These are phyloP conservation scores for Cyprinella venusta DNA, from an alignment of 2,797 vertebrate genomes.

Conservation along the genomic window DNA sequence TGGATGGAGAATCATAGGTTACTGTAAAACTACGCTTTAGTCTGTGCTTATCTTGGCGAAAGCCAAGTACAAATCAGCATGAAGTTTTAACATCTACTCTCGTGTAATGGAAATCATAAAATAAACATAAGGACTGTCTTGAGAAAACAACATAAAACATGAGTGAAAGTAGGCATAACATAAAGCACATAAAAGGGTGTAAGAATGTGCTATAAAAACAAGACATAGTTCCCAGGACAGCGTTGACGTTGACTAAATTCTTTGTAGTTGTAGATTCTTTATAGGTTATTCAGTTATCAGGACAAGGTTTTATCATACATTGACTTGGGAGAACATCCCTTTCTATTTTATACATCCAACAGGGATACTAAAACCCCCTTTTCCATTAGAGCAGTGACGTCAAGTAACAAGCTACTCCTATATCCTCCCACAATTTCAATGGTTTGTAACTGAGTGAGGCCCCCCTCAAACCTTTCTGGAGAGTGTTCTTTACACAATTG, in stretches of 20 bases:
- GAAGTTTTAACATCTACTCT: too few relatives aligned
- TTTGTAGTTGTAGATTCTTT: neutral
- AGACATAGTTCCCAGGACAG: conserved; percentile 18
- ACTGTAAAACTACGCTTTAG: too few relatives aligned
- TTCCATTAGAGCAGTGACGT: conserved; percentile 1
- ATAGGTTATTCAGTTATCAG: neutral
- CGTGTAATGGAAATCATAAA: too few relatives aligned
- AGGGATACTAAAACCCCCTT: neutral
- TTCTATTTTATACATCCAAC: neutral
- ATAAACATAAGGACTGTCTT: neutral
- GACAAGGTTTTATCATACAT: neutral
- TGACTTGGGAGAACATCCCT: conserved; percentile 8
- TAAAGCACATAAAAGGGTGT: conserved; percentile 28
- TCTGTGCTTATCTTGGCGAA: too few relatives aligned
- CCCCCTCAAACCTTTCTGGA: neutral
- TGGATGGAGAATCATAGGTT: too few relatives aligned
- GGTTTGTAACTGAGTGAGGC: neutral
- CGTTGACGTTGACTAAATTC: neutral
- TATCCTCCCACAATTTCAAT: neutral
- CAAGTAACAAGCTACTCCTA: neutral
- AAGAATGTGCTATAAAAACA: conserved; percentile 42
- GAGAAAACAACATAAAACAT: neutral
- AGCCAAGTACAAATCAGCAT: too few relatives aligned
- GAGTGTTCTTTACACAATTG: neutral
- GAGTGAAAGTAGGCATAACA: conserved; percentile 19